These are phyloP conservation scores for Leuciscus idus DNA, from an alignment of 2,113 vertebrate genomes.

Conservation along the genomic window DNA sequence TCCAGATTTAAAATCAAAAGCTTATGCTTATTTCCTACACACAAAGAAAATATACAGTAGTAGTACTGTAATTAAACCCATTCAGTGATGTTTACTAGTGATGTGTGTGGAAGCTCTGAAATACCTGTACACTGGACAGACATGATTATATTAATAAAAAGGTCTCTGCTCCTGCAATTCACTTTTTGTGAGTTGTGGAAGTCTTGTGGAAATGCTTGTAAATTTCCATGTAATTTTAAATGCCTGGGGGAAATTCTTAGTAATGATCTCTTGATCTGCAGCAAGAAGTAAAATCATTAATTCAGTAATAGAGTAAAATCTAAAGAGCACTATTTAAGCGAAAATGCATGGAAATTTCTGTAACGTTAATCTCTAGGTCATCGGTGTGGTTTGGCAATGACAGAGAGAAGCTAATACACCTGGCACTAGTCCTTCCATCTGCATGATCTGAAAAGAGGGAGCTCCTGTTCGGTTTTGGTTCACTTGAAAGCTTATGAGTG, in stretches of 20 bases:
- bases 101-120: constrained; percentile 40
- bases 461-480: constrained; percentile 22
- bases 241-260: constrained; percentile 3
- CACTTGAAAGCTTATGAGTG: constrained; percentile 37
- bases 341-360: constrained; percentile 19
- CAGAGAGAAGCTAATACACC: constrained; percentile 11
- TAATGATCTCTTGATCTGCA: not conserved
- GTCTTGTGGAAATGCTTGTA: constrained; percentile 34
- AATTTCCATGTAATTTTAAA: constrained; percentile 11
- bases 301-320: constrained; percentile 16
- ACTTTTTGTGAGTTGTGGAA: constrained; percentile 22
- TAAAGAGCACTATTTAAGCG: constrained; percentile 16
- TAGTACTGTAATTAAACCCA: constrained; percentile 44
- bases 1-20: constrained; percentile 53
- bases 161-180: constrained; percentile 27
- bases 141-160: constrained; percentile 42
- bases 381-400: constrained; percentile 26
- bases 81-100: constrained; percentile 48
- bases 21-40: constrained; percentile 54
- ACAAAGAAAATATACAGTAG: constrained; percentile 46
- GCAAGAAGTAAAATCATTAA: constrained; percentile 24
- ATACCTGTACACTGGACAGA: constrained; percentile 41
- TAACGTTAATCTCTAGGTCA: constrained; percentile 33
- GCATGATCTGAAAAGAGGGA: constrained; percentile 12
- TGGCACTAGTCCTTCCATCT: constrained; percentile 14